A percentile compares a stretch with the other conserved stretches of the same genome.
phyloP scores from a whole-genome alignment of 2,797 vertebrate species.

The Thunnus albacares region DNA sequence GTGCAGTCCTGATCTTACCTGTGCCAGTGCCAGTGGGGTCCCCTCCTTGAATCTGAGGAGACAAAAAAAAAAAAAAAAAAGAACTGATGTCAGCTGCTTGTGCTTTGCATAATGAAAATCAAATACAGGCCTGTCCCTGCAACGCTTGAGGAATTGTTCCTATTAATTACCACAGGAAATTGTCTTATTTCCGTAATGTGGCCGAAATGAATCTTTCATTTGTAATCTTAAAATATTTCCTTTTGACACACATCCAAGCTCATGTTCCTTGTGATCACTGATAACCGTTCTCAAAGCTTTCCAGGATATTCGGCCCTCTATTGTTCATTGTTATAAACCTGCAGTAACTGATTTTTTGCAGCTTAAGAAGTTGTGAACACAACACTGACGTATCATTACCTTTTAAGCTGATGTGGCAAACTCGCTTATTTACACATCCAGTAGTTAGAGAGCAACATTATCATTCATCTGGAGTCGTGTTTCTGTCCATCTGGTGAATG shows the following conservation, averaged over 20 bases:
- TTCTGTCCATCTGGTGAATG: too few species aligned
- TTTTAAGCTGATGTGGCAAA: too few species aligned
- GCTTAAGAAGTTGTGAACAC: too few species aligned
- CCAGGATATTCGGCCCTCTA: slow-evolving; percentile 33
- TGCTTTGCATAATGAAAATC: slow-evolving; percentile 7
- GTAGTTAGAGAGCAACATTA: neutral
- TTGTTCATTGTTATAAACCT: slow-evolving; percentile 51
- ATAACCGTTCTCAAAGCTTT: neutral
- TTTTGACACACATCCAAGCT: neutral
- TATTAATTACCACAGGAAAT: neutral
- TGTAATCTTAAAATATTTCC: slow-evolving; percentile 8
- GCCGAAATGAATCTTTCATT: neutral
- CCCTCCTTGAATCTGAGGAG: slow-evolving; percentile 95
- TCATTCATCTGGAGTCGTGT: neutral
- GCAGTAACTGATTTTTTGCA: neutral
- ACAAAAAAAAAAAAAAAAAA: neutral
- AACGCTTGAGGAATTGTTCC: neutral
- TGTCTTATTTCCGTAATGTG: neutral
- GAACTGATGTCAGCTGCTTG: neutral
- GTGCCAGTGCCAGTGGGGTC: slow-evolving; percentile 97
- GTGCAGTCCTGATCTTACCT: slow-evolving; percentile 83
- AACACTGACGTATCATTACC: too few species aligned
- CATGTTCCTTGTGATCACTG: neutral
- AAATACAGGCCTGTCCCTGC: neutral
- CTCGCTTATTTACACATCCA: neutral